Evolutionary conservation across 2,113 vertebrate genomes (phyloP), one percentile per base, ranked within the genome.

Genomic region (Rhadina sibilatrix): DNA sequence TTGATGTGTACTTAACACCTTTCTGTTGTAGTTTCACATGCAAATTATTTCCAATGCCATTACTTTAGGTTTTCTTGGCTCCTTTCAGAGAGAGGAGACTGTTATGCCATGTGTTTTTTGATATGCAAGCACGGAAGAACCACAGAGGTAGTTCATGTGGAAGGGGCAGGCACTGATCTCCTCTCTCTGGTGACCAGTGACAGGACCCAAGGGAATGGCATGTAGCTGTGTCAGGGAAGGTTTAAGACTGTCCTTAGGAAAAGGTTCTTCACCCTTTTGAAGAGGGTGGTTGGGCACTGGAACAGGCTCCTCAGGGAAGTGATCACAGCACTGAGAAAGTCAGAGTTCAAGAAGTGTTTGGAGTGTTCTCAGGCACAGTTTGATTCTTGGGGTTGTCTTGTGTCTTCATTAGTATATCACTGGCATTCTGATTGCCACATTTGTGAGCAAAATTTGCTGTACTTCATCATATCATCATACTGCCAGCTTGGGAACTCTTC

Each of bases 381-480:
- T 57, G 22, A 17, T 52, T n/a, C 23, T 30, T 66, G 33, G 23
- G 2, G 3, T n/a, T 74, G 33, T 53, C 12, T 27, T 75, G 33
- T n/a, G 52, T 24, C 19, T 63, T 68, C 7, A 4, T 60, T 54
- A n/a, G 35, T 2, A 0, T 46, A 12, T 53, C 12, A 3, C 9
- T 54, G 35, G 3, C 38, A 12, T 10, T 12, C 22, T 47, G 28
- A 18, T 6, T 10, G 54, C 25, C 68, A 12, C 3, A 0, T 33
- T 38, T 18, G 23, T 24, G 30, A 42, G 22, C 35, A 59, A 33
- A 66, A 33, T 42, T 40, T 61, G 12, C 52, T 33, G 50, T 80
- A 21, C 25, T 2, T 0, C 5, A 1, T 77, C n/a, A 11, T 50
- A 12, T 27, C 11, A 11, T 61, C 27, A 15, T 5, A 13, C 46